Evolutionary conservation across 2,888 invertebrate genomes (phyloP).

Genomic region (Aquatica leii): DNA sequence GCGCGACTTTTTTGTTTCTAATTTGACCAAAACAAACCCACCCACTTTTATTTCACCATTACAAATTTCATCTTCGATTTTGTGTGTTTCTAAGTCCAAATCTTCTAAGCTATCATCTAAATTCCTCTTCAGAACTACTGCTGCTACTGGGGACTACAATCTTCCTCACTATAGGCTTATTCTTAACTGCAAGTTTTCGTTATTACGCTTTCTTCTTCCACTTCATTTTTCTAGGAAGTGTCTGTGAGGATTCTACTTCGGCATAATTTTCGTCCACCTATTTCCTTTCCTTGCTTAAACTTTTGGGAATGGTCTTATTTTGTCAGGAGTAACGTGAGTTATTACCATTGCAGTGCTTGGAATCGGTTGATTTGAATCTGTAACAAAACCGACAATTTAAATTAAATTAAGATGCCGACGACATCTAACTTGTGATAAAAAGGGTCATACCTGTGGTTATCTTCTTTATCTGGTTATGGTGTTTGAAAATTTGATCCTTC

Average conservation of each 20-base stretch:
- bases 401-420: no score
- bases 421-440: no score
- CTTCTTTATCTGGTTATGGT: background rate
- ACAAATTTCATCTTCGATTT: no score
- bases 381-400: no score
- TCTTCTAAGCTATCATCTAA: no score
- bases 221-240: background rate
- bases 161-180: background rate
- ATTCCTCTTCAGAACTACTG: no score
- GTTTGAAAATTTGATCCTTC: background rate
- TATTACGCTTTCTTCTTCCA: background rate
- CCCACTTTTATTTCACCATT: no score
- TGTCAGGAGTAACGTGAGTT: background rate
- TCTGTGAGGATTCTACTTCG: background rate
- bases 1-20: no score
- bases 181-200: background rate
- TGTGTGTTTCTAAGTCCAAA: no score
- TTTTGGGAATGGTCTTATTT: background rate
- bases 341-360: no score
- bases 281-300: background rate
- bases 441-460: background rate
- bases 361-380: no score
- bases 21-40: no score
- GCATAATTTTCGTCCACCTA: background rate
- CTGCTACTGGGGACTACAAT: conserved; percentile 2